phyloP scores from a whole-genome alignment of 2,113 vertebrate genomes.

The Eulemur rufifrons region DNA sequence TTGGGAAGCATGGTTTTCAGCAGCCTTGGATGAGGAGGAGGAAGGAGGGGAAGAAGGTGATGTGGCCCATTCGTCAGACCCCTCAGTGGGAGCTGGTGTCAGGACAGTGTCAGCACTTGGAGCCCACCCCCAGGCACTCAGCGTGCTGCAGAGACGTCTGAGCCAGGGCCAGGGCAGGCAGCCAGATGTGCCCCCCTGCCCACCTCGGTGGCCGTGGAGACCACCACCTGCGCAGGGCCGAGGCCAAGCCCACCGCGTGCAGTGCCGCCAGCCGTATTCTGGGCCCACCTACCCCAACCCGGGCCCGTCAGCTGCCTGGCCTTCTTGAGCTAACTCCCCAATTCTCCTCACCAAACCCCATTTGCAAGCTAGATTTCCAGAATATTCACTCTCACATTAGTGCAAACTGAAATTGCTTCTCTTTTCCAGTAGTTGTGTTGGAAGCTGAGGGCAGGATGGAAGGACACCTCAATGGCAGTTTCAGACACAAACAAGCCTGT shows the following conservation, averaged over 20 bases:
- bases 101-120: not conserved
- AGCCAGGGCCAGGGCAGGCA: no score
- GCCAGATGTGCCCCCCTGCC: rapidly evolving
- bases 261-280: no score
- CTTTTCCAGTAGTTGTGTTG: not conserved
- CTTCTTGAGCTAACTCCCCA: rapidly evolving
- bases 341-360: not conserved
- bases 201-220: not conserved
- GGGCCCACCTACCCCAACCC: not conserved
- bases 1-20: not conserved
- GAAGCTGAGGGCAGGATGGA: not conserved
- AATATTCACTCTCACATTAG: not conserved
- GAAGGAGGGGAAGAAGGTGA: not conserved
- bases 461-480: rapidly evolving
- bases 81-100: not conserved
- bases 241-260: not conserved
- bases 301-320: rapidly evolving
- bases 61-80: not conserved
- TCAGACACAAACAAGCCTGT: not conserved
- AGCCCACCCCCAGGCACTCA: not conserved
- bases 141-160: not conserved
- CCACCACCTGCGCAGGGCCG: rapidly evolving
- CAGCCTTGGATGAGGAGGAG: not conserved
- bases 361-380: rapidly evolving
- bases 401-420: not conserved